phyloP scores from a whole-genome alignment of 2,113 vertebrate genomes.

The Thymallus thymallus region DNA sequence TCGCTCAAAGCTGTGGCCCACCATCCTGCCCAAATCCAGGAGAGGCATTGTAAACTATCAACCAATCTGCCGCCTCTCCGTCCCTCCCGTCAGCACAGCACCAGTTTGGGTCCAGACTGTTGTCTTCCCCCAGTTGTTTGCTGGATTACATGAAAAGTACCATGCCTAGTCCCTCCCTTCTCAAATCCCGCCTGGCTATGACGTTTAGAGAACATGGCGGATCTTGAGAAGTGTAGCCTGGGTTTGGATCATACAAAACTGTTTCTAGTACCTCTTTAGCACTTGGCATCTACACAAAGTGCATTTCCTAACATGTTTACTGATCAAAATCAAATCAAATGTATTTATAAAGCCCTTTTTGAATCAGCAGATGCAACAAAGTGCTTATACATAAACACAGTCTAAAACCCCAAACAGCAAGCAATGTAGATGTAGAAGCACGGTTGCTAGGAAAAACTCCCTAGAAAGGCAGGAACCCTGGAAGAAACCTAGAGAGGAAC shows the following conservation, averaged over 20 bases:
- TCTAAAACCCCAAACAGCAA: too few species aligned
- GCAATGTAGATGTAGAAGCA: too few species aligned
- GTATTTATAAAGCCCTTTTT: too few species aligned
- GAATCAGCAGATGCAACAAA: too few species aligned
- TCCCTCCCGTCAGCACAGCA: background rate
- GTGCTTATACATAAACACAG: too few species aligned
- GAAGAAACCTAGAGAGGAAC: too few species aligned
- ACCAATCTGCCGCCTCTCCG: conserved; percentile 50
- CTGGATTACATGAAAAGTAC: conserved; percentile 13
- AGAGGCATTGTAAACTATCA: conserved; percentile 33
- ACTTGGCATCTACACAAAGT: too few species aligned
- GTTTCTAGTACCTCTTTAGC: too few species aligned
- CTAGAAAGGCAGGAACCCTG: too few species aligned
- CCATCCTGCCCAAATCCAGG: conserved; percentile 29
- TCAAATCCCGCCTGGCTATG: background rate
- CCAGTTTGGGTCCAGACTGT: conserved; percentile 14
- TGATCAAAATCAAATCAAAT: too few species aligned
- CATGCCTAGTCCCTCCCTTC: background rate
- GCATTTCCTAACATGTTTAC: background rate
- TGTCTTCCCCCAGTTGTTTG: conserved; percentile 28
- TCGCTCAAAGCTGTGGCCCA: background rate
- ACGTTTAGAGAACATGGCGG: background rate
- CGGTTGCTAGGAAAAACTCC: too few species aligned
- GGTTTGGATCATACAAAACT: background rate
- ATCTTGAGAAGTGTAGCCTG: background rate